phyloP scores from a whole-genome alignment of 2,888 invertebrate genomes.

The Ennomos quercinarius region DNA sequence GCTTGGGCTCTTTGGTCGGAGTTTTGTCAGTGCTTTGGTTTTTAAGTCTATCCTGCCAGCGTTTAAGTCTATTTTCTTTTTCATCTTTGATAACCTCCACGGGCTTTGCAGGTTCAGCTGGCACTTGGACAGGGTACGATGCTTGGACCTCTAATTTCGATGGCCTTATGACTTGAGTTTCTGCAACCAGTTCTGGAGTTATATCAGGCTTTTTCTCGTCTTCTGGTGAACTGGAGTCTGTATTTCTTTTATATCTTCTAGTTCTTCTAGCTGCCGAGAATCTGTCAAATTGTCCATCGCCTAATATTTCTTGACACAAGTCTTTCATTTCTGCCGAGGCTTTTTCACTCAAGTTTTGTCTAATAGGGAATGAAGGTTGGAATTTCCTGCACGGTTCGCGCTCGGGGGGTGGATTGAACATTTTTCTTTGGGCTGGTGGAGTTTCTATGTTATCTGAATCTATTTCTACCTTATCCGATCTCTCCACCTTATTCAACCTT shows the following conservation, averaged over 20 bases:
- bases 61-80: constrained; percentile 86
- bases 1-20: constrained; percentile 75
- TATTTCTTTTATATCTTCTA: constrained; percentile 90
- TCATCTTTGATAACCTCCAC: constrained; percentile 76
- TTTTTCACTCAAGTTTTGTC: constrained; percentile 58
- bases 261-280: constrained; percentile 93
- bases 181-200: constrained; percentile 77
- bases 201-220: constrained; percentile 81
- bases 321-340: constrained; percentile 73
- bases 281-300: constrained; percentile 93
- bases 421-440: constrained; percentile 91
- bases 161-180: constrained; percentile 82
- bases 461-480: constrained; percentile 90
- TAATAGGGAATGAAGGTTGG: constrained; percentile 64
- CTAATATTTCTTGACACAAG: constrained; percentile 84
- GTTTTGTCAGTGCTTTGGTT: constrained; percentile 79
- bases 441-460: constrained; percentile 97
- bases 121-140: constrained; percentile 76
- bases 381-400: constrained; percentile 86
- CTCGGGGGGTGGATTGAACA: constrained; percentile 87
- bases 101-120: constrained; percentile 70
- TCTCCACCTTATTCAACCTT: constrained; percentile 42
- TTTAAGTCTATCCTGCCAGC: constrained; percentile 90
- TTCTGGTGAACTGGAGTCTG: constrained; percentile 85
- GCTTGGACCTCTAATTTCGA: constrained; percentile 81